Evolutionary conservation across 2,113 vertebrate genomes (phyloP).

Genomic region (Ia io): DNA sequence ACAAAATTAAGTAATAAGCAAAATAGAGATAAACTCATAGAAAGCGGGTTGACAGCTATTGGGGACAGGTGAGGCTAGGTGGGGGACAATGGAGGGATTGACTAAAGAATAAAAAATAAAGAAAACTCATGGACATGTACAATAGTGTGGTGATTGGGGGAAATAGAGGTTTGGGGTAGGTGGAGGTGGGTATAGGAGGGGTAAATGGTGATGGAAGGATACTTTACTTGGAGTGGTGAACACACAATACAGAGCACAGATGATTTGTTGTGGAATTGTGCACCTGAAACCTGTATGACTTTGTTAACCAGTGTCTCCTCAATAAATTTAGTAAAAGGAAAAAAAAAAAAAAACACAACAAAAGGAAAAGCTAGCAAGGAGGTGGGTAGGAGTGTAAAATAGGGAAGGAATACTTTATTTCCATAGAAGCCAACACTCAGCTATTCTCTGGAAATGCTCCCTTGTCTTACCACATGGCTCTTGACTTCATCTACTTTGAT

Average conservation of each 20-base stretch:
- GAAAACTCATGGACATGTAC: not conserved
- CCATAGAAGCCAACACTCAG: not conserved
- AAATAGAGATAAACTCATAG: not conserved
- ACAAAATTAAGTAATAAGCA: not conserved
- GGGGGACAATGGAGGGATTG: not conserved
- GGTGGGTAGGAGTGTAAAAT: constrained; percentile 13
- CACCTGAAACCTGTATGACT: not conserved
- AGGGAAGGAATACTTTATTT: not conserved
- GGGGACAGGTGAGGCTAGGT: not conserved
- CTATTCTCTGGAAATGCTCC: not conserved
- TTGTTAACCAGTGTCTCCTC: not conserved
- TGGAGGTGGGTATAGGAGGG: not conserved
- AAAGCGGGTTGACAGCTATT: not conserved
- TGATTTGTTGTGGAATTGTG: not conserved
- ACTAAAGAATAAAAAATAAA: not conserved
- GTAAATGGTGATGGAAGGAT: not conserved
- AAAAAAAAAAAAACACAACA: not conserved
- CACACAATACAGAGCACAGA: not conserved
- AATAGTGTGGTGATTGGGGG: not conserved
- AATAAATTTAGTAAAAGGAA: not conserved
- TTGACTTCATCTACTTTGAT: constrained; percentile 10
- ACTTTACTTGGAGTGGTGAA: not conserved
- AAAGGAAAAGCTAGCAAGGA: not conserved
- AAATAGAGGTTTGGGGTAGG: not conserved
- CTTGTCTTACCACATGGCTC: not conserved